Conservation (phyloP, 2,797 vertebrate species). For the Squalus acanthias region DNA sequence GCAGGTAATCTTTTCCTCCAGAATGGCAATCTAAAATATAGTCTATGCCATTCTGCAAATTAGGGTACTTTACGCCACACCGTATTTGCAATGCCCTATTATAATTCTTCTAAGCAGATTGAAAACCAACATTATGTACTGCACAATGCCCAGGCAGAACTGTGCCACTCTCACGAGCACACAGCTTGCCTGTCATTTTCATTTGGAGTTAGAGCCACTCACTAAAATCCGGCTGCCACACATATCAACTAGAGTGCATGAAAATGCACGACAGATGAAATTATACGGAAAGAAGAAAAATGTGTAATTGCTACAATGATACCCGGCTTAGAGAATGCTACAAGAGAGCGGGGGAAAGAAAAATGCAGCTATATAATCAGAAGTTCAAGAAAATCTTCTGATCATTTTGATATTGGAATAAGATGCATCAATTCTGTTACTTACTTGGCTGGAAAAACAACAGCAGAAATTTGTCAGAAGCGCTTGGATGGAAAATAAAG, state of each 20-base stretch:
- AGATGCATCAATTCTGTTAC: background rate
- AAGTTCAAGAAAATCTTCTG: background rate
- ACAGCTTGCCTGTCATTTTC: background rate
- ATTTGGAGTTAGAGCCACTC: background rate
- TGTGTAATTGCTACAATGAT: background rate
- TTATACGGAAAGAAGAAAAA: background rate
- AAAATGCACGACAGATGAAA: background rate
- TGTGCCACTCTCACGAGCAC: background rate
- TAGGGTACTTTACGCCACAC: background rate
- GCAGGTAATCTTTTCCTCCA: background rate
- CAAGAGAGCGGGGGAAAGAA: background rate
- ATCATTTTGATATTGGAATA: background rate
- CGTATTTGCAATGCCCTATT: background rate
- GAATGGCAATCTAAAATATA: background rate
- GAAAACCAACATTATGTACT: background rate
- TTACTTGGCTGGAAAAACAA: background rate
- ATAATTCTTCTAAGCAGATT: background rate
- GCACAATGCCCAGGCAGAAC: background rate
- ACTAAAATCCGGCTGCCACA: conserved; percentile 6
- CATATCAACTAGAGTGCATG: background rate
- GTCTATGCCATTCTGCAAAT: background rate
- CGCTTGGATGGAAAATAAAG: background rate
- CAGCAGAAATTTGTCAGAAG: background rate
- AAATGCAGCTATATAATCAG: background rate
- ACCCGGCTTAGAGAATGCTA: background rate